These are phyloP conservation scores for Coluber constrictor DNA, from an alignment of 2,797 vertebrate genomes.

Conservation along the genomic window DNA sequence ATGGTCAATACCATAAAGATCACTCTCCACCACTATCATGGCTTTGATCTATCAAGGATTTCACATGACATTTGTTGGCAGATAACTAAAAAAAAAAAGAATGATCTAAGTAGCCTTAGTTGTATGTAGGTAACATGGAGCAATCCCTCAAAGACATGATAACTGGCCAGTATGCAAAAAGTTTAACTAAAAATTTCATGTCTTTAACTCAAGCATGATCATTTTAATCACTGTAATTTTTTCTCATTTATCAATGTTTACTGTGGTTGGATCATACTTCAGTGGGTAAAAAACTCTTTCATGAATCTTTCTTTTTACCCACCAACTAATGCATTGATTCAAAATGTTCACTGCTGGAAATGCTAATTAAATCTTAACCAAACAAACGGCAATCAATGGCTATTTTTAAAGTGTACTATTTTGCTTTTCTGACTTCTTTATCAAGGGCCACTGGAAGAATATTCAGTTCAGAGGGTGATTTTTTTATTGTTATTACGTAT, in stretches of 20 bases:
- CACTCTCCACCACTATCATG: neutral
- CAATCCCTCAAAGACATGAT: neutral
- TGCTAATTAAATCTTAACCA: constrained; percentile 14
- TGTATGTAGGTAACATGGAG: neutral
- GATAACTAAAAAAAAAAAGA: neutral
- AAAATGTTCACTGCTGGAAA: constrained; percentile 3
- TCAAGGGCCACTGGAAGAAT: neutral
- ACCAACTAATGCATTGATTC: constrained; percentile 15
- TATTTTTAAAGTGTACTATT: constrained; percentile 16
- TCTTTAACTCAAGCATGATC: neutral
- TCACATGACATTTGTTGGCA: neutral
- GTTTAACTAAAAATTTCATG: neutral
- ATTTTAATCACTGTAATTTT: neutral
- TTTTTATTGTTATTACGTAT: neutral
- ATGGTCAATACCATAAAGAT: neutral
- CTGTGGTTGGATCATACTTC: neutral
- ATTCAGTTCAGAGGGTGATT: neutral
- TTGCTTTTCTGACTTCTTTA: constrained; percentile 8
- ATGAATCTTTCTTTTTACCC: neutral
- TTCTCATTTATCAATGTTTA: neutral
- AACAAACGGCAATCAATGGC: neutral
- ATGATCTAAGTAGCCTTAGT: neutral
- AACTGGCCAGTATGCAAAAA: neutral
- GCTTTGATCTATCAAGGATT: neutral
- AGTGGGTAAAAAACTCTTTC: neutral